Base-by-base conservation (phyloP, 2,797 vertebrate genomes). In the Chelon labrosus region DNA sequence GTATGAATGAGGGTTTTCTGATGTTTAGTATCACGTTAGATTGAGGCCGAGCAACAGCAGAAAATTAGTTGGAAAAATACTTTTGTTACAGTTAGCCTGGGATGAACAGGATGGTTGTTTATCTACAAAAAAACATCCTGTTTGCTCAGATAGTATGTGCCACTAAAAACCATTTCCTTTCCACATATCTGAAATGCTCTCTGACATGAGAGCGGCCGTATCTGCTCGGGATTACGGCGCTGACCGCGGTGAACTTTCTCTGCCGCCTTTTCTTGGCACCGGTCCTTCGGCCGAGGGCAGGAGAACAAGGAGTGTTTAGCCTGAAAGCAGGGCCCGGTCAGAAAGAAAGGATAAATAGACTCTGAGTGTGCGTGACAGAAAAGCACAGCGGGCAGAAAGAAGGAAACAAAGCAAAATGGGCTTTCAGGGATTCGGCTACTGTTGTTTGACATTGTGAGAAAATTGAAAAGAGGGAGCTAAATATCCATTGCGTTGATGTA, bases 321-420 rank as follows among this genome's bases (percentile, higher is more conserved):
- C 79, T 63, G 67, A 77, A 73, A 77, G 74, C 74, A 66, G 61
- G 47, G 64, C 19, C 22, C 44, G 16, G 20, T 73, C 65, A 65
- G 41, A 77, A n/a, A 51, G 38, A 77, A 72, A 71, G 54, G 79
- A 84, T 66, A 69, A 78, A 85, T 74, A 73, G 70, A 79, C 84
- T 84, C 76, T 61, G 71, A 77, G 73, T 73, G 55, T 73, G 65
- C 51, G 54, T 77, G 69, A 73, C 73, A 87, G 60, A 80, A 80
- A 77, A 77, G 74, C 65, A 74, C 61, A 80, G 57, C 47, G 39
- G 25, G 70, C 70, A 73, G 63, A 70, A 72, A 56, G 56, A 57
- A 63, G 47, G 27, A 69, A 62, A 79, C 38, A 63, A 62, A 67
- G 14, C 7, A 62, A 66, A 74, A 59, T 41, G 35, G 55, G 59